Percentiles rank a stretch among this genome's conserved stretches.
These are phyloP conservation scores for Vanacampus margaritifer DNA, from an alignment of 2,113 vertebrate species.

Conservation along the genomic window DNA sequence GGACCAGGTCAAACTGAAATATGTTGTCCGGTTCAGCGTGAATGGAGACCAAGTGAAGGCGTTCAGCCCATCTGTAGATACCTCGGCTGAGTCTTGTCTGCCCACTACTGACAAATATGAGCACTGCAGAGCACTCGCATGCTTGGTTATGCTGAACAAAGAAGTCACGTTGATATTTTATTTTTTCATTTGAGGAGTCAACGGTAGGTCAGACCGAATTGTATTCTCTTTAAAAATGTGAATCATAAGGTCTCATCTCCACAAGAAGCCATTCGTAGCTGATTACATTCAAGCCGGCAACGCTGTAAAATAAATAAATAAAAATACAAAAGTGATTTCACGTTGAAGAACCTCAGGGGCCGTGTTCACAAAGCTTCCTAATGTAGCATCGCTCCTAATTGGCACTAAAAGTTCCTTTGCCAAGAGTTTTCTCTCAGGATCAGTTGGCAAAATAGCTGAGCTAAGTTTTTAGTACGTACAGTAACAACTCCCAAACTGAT, in stretches of 20 bases:
- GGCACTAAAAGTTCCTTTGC: conserved; percentile 4
- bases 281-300: neutral
- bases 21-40: conserved; percentile 76
- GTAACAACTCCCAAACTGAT: conserved; percentile 7
- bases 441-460: conserved; percentile 5
- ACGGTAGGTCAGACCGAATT: neutral
- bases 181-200: neutral
- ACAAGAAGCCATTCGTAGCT: neutral
- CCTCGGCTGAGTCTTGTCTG: neutral
- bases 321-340: neutral
- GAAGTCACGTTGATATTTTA: neutral
- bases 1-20: conserved; percentile 81
- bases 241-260: neutral
- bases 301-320: neutral
- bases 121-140: neutral
- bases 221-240: neutral
- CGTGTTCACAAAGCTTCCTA: neutral
- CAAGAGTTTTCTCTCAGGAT: conserved; percentile 10
- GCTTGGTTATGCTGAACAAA: neutral
- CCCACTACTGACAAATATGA: conserved; percentile 34
- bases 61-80: conserved; percentile 58
- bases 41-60: conserved; percentile 67
- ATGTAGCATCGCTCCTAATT: neutral
- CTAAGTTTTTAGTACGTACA: neutral
- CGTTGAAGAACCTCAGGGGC: neutral